phyloP scores from a whole-genome alignment of 2,888 invertebrate genomes.

The Drosophila anomalata region DNA sequence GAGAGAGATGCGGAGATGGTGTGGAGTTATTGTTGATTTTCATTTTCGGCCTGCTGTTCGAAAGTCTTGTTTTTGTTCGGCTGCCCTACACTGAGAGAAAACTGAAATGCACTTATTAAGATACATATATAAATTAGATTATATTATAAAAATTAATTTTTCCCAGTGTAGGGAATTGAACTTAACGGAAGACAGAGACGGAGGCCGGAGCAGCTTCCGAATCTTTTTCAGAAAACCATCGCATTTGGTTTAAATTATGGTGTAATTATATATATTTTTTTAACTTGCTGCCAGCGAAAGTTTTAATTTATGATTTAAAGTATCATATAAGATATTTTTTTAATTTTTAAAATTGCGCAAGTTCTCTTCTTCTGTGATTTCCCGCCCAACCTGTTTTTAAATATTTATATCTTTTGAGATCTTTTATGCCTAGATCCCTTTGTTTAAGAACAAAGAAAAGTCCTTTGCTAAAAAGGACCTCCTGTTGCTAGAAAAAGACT shows the following conservation, averaged over 20 bases:
- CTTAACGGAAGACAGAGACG: background rate
- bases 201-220: conserved; percentile 12
- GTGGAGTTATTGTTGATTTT: conserved; percentile 33
- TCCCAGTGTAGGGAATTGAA: background rate
- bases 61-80: conserved; percentile 18
- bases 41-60: conserved; percentile 14
- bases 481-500: background rate
- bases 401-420: background rate
- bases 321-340: background rate
- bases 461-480: background rate
- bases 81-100: background rate
- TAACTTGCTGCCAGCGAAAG: conserved; percentile 49
- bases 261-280: background rate
- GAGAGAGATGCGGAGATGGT: background rate
- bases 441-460: background rate
- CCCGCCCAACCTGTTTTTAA: background rate
- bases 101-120: too few species aligned
- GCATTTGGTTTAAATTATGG: conserved; percentile 12
- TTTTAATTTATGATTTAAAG: conserved; percentile 40
- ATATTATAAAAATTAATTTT: background rate
- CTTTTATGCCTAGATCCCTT: background rate
- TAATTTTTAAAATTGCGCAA: background rate
- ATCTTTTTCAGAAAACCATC: conserved; percentile 10
- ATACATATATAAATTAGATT: too few species aligned
- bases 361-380: background rate